Evolutionary conservation across 2,888 invertebrate species (phyloP), one percentile per base, ranked within the genome.

Genomic region (Uropetala carovei): DNA sequence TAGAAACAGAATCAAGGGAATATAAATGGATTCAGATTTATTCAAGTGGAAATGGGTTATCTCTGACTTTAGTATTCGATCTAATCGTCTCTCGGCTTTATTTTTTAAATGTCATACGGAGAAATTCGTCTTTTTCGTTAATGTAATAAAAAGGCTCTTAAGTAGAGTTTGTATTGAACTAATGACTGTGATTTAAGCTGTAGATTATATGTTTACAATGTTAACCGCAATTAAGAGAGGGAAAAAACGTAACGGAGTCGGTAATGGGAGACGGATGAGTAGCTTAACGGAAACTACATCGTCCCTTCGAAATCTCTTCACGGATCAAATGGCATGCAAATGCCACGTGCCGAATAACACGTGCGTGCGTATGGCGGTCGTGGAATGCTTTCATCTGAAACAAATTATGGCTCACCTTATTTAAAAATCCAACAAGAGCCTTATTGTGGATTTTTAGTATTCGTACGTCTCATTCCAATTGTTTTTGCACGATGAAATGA

Each of bases 21-120:
- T 75, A 75, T 75, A 75, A 60, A 86, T 60, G 86, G 27, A 86
- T 60, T 86, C 86, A 60, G 60, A 86, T 86, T 86, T 86, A 60
- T 86, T 86, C 86, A 60, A 58, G 60, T 86, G 27, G 22, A 59
- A 85, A 85, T 22, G 68, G 75, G 22, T 75, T 75, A 75, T 75
- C 75, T 13, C 75, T 27, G 27, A 43, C 27, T 75, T 75, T 22
- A 75, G 22, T 75, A 75, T 75, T 75, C 75, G 75, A 75, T 75
- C 75, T 22, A 8, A 75, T 75, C 75, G 75, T 22, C 27, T 8
- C 68, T n/a, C 16, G n/a, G 64, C 64, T 64, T 64, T 22, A 27
- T 27, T 75, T 75, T 11, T 27, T 75, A 75, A 75, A 75, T 27
- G 75, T 27, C 11, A 9, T 22, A 22, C 68, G 68, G 18, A n/a